These are phyloP conservation scores for Schizopygopsis pylzovi DNA, from an alignment of 2,797 vertebrate genomes.

Conservation along the genomic window DNA sequence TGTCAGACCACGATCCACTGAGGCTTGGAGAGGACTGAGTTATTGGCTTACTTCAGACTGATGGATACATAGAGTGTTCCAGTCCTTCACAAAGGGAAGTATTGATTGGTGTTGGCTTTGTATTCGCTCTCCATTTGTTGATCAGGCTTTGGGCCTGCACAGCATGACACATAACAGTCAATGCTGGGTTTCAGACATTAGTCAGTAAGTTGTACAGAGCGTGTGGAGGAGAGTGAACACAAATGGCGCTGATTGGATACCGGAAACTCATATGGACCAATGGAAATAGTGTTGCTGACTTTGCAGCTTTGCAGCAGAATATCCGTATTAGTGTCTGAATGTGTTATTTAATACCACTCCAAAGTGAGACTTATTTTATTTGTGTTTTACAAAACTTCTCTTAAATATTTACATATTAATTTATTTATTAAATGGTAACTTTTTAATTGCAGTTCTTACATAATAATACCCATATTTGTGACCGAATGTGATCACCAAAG, in stretches of 20 bases:
- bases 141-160: constrained; percentile 69
- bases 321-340: background rate
- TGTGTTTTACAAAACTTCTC: background rate
- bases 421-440: background rate
- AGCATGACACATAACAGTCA: constrained; percentile 71
- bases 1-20: constrained; percentile 52
- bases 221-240: constrained; percentile 2
- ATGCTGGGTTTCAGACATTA: constrained; percentile 67
- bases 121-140: constrained; percentile 80
- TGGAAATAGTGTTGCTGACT: background rate
- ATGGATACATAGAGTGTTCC: constrained; percentile 76
- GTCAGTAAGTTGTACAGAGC: constrained; percentile 41
- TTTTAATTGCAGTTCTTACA: background rate
- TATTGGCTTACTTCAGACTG: constrained; percentile 70
- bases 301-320: background rate
- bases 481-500: background rate
- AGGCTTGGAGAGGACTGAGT: constrained; percentile 47
- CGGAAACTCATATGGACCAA: background rate
- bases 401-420: background rate
- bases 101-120: constrained; percentile 79
- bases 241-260: constrained; percentile 55
- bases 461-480: background rate
- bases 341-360: background rate
- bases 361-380: background rate
- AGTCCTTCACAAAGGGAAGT: constrained; percentile 77